Evolutionary conservation across 2,888 invertebrate genomes (phyloP).

Genomic region (Cerceris rybyensis): DNA sequence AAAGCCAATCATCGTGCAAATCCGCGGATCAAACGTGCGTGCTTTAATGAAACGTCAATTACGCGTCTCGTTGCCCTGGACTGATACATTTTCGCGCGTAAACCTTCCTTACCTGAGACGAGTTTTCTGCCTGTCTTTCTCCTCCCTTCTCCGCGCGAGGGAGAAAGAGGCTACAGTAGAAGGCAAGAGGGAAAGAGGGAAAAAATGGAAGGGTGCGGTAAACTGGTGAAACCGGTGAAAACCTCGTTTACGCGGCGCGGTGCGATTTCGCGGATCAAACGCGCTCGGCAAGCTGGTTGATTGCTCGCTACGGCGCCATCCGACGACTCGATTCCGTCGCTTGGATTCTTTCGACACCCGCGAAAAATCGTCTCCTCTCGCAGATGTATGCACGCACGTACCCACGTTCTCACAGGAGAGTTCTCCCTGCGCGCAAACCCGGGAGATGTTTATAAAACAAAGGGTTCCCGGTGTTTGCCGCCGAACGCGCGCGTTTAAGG

Average conservation of each 20-base stretch:
- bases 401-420: neutral
- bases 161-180: neutral
- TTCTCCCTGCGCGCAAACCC: neutral
- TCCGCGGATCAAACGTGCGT: constrained; percentile 46
- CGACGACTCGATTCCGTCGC: constrained; percentile 35
- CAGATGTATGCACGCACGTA: neutral
- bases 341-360: constrained; percentile 29
- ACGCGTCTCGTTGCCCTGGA: constrained; percentile 44
- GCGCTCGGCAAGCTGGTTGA: constrained; percentile 51
- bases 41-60: constrained; percentile 54
- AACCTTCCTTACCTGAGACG: constrained; percentile 26
- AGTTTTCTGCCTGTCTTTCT: neutral
- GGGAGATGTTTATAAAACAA: constrained; percentile 68
- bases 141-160: neutral
- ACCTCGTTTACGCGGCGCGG: constrained; percentile 58
- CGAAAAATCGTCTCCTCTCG: constrained; percentile 16
- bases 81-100: constrained; percentile 53
- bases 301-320: constrained; percentile 49
- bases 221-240: constrained; percentile 42
- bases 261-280: constrained; percentile 69
- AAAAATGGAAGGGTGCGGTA: constrained; percentile 17
- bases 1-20: neutral
- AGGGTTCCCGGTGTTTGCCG: constrained; percentile 54
- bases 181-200: neutral
- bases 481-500: constrained; percentile 48